These are phyloP conservation scores for Cyclargus thomasi DNA, from an alignment of 1,140 invertebrate genomes.

Conservation along the genomic window DNA sequence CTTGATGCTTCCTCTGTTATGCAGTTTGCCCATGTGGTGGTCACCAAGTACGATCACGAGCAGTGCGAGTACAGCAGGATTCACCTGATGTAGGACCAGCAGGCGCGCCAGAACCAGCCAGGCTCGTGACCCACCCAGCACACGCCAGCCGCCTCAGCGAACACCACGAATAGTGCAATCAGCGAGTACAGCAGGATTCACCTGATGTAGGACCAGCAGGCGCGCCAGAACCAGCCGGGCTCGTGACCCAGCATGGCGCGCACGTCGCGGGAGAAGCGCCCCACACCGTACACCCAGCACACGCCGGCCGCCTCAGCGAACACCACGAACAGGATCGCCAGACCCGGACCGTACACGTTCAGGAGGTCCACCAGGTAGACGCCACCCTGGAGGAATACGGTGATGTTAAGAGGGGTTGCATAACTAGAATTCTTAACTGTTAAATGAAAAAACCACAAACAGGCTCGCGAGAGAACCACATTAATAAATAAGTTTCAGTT, in stretches of 20 bases:
- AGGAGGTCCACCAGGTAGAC: conserved; percentile 96
- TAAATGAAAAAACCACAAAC: too few species aligned
- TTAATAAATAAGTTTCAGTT: too few species aligned
- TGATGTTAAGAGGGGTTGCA: too few species aligned
- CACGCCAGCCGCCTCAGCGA: conserved; percentile 96
- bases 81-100: conserved; percentile 91
- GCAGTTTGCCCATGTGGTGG: too few species aligned
- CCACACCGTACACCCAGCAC: conserved; percentile 97
- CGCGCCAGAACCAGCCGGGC: conserved; percentile 92
- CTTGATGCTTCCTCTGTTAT: too few species aligned
- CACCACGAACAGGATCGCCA: conserved; percentile 97
- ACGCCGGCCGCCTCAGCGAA: conserved; percentile 96
- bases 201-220: conserved; percentile 95
- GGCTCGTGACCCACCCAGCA: conserved; percentile 95
- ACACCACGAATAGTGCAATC: too few species aligned
- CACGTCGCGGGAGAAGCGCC: conserved; percentile 91
- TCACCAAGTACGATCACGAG: too few species aligned
- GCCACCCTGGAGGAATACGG: conserved; percentile 80
- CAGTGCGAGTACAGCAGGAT: not conserved
- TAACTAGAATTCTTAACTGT: too few species aligned
- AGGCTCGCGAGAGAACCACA: too few species aligned
- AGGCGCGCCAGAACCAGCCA: conserved; percentile 92
- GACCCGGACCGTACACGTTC: conserved; percentile 95
- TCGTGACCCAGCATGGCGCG: conserved; percentile 92
- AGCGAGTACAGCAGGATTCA: conserved; percentile 19